Evolutionary conservation across 2,888 invertebrate species (phyloP).

Genomic region (Lepetodrilus schrolli): DNA sequence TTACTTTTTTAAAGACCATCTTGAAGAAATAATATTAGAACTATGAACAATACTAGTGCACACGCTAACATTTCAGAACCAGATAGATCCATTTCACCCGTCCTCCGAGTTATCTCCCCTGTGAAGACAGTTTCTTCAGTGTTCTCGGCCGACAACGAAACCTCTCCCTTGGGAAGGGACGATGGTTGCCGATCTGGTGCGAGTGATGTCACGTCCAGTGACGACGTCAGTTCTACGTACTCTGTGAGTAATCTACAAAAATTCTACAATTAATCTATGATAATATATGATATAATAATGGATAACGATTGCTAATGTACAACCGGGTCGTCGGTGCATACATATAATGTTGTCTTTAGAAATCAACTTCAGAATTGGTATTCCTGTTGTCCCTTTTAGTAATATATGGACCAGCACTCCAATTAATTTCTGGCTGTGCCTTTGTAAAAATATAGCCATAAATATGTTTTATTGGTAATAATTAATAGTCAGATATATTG

Average conservation of each 20-base stretch:
- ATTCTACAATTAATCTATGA: neutral
- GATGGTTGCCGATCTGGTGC: slow-evolving; percentile 57
- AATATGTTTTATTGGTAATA: no score
- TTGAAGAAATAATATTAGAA: no score
- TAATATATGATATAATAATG: neutral
- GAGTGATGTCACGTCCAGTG: slow-evolving; percentile 32
- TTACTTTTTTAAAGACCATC: no score
- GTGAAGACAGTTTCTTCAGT: neutral
- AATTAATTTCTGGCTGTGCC: no score
- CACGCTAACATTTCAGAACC: slow-evolving; percentile 3
- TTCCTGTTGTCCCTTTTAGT: no score
- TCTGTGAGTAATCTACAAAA: neutral
- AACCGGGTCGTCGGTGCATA: no score
- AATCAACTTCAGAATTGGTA: no score
- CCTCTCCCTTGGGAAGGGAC: slow-evolving; percentile 44
- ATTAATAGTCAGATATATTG: no score
- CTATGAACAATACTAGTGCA: no score
- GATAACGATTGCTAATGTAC: neutral
- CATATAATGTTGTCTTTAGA: no score
- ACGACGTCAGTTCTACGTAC: slow-evolving; percentile 16
- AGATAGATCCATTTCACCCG: slow-evolving; percentile 12
- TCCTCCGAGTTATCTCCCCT: neutral
- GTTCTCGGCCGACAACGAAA: neutral
- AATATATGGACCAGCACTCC: no score
- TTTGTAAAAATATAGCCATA: no score